Conservation (phyloP, 2,113 vertebrate genomes). For the Saimiri boliviensis region DNA sequence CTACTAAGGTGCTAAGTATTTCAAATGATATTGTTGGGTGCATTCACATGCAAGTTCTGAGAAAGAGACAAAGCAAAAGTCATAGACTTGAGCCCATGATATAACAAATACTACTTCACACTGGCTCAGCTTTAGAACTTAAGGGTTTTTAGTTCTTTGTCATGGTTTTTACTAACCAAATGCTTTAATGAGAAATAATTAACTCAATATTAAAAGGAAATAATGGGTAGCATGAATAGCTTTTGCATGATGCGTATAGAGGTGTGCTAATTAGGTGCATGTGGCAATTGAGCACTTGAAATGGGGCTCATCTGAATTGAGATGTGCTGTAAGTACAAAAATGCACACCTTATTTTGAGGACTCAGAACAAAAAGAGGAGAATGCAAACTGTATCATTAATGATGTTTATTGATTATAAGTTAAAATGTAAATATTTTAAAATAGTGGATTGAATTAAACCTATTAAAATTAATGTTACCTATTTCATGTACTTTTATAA, state of each 20-base stretch:
- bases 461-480: neutral
- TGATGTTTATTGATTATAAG: neutral
- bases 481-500: slow-evolving; percentile 10
- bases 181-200: neutral
- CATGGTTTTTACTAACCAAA: slow-evolving; percentile 6
- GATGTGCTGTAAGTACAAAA: neutral
- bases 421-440: neutral
- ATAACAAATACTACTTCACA: neutral
- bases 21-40: neutral
- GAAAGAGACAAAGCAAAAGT: neutral
- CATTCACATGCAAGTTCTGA: neutral
- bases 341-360: neutral
- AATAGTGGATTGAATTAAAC: neutral
- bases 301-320: neutral
- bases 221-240: neutral
- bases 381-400: neutral
- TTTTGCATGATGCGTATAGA: neutral
- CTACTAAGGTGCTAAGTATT: neutral
- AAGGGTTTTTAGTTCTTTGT: neutral
- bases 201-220: neutral
- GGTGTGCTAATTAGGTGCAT: no score
- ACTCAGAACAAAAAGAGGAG: neutral
- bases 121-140: slow-evolving; percentile 9
- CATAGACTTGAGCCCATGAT: neutral
- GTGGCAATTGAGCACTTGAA: neutral